Conservation (phyloP, 2,797 vertebrate species). For the Esox lucius region DNA sequence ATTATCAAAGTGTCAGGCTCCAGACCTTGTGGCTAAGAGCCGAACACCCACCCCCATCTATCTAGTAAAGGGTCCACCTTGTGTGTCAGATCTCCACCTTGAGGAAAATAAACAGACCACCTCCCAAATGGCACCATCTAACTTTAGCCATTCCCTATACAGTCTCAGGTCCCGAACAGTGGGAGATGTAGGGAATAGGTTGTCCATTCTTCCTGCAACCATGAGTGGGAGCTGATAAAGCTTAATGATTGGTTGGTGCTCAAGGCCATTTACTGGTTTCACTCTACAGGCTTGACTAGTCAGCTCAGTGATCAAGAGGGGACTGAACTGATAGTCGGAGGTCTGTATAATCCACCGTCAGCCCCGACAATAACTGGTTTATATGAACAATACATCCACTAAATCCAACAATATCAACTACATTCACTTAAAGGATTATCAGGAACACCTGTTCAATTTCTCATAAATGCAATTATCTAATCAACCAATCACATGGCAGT, state of each 20-base stretch:
- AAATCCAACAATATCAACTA: background rate
- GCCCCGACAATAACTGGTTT: background rate
- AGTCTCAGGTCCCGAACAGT: background rate
- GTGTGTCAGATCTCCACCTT: background rate
- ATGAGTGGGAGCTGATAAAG: slow-evolving; percentile 45
- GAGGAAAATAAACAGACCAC: background rate
- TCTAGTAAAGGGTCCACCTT: background rate
- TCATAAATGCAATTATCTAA: no score
- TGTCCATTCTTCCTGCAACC: background rate
- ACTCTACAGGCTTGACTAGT: background rate
- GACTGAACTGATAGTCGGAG: slow-evolving; percentile 53
- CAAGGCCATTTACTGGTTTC: slow-evolving; percentile 48
- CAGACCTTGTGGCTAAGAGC: no score
- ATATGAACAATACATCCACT: slow-evolving; percentile 5
- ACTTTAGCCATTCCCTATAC: background rate
- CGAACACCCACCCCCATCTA: no score
- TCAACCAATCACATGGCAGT: no score
- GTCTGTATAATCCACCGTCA: slow-evolving; percentile 55
- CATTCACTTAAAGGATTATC: no score
- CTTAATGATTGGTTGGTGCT: slow-evolving; percentile 46
- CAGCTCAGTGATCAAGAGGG: slow-evolving; percentile 43
- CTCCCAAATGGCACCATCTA: background rate
- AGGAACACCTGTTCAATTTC: no score
- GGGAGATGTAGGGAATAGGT: no score
- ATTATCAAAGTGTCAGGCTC: no score